Conservation (phyloP, 2,797 vertebrate genomes). For the Gymnopithys bicolor region DNA sequence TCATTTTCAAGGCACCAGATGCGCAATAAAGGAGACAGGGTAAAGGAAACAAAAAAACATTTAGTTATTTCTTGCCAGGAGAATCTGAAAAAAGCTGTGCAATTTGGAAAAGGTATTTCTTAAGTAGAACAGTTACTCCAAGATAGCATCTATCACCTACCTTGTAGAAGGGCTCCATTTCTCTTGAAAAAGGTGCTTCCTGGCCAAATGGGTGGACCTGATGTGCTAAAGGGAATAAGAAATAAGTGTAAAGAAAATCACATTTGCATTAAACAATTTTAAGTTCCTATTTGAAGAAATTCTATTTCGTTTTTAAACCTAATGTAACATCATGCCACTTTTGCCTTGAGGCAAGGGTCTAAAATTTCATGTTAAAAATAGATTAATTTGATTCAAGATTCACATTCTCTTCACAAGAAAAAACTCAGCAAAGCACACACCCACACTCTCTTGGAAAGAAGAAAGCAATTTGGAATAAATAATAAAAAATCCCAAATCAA, state of each 20-base stretch:
- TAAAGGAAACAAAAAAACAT: conserved; percentile 31
- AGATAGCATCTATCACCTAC: conserved; percentile 75
- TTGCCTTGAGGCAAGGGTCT: conserved; percentile 6
- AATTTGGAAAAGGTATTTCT: background rate
- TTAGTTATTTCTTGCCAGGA: background rate
- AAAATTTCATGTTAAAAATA: conserved; percentile 37
- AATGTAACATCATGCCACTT: background rate
- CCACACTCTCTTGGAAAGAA: background rate
- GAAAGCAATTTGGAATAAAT: background rate
- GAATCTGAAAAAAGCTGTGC: background rate
- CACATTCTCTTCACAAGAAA: background rate
- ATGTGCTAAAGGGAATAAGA: conserved; percentile 79
- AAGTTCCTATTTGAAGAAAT: background rate
- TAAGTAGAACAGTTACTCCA: background rate
- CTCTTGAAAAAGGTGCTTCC: conserved; percentile 97
- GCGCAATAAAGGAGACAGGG: background rate
- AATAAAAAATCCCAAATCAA: background rate
- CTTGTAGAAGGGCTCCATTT: conserved; percentile 94
- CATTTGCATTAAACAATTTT: background rate
- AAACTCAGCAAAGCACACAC: background rate
- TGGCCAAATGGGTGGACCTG: conserved; percentile 93
- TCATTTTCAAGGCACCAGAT: conserved; percentile 38
- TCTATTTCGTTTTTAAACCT: background rate
- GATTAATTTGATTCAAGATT: conserved; percentile 46
- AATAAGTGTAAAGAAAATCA: conserved; percentile 38